phyloP scores from a whole-genome alignment of 2,797 vertebrate species.

The Neosalanx taihuensis region DNA sequence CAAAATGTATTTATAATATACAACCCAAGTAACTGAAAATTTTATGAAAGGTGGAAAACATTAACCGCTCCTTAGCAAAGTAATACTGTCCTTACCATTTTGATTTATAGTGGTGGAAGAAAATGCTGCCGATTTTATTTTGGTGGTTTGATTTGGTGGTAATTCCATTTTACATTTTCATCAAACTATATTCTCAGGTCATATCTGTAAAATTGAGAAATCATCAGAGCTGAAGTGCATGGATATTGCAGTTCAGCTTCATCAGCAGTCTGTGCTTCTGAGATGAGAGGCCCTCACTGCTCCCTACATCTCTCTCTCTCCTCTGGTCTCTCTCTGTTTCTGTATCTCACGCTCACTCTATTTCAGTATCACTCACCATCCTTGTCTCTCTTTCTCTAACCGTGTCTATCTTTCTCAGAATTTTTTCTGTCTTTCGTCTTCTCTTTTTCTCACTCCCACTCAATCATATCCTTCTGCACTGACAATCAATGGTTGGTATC shows the following conservation, averaged over 20 bases:
- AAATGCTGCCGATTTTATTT: constrained; percentile 60
- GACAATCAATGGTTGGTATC: constrained; percentile 33
- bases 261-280: constrained; percentile 75
- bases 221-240: constrained; percentile 69
- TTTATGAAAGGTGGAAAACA: too few species aligned
- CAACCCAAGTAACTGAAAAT: too few species aligned
- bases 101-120: constrained; percentile 70
- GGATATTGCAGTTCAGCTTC: constrained; percentile 76
- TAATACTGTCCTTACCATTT: constrained; percentile 15
- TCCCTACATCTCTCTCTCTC: constrained; percentile 9
- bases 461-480: neutral
- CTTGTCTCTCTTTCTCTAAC: constrained; percentile 48
- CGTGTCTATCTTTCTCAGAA: constrained; percentile 35
- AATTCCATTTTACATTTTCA: constrained; percentile 74
- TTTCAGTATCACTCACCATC: constrained; percentile 23
- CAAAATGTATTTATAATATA: constrained; percentile 21
- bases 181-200: constrained; percentile 69
- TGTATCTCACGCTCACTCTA: neutral
- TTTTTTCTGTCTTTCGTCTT: neutral
- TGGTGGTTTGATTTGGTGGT: constrained; percentile 61
- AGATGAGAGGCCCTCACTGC: constrained; percentile 66
- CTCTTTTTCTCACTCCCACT: neutral
- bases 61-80: too few species aligned
- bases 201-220: constrained; percentile 78
- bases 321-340: neutral